phyloP scores from a whole-genome alignment of 2,797 vertebrate genomes.

The Chromis chromis region DNA sequence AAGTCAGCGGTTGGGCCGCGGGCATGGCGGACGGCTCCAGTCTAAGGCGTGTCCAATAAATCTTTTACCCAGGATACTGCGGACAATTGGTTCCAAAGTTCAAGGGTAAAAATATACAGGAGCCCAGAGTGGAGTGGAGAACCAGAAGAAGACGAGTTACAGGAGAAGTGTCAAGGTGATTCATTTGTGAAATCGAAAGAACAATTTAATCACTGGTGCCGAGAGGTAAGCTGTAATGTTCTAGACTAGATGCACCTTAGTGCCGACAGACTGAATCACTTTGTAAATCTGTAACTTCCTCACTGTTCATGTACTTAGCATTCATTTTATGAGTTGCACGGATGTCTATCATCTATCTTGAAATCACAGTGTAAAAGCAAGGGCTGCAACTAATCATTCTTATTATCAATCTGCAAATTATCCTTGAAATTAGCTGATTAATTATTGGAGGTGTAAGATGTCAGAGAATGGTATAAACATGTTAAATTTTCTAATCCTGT shows the following conservation, averaged over 20 bases:
- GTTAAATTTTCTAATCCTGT: neutral
- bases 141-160: conserved; percentile 44
- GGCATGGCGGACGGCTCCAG: conserved; percentile 44
- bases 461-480: neutral
- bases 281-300: conserved; percentile 18
- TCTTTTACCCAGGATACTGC: conserved; percentile 82
- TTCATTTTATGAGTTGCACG: neutral
- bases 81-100: conserved; percentile 86
- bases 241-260: neutral
- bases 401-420: neutral
- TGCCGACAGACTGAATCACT: neutral
- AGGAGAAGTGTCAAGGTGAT: conserved; percentile 56
- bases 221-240: conserved; percentile 72
- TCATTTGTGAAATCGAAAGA: conserved; percentile 39
- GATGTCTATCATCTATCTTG: neutral
- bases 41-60: conserved; percentile 83
- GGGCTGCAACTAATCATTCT: neutral
- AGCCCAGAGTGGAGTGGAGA: conserved; percentile 52
- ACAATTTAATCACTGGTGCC: conserved; percentile 38
- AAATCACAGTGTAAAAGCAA: neutral
- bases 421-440: neutral
- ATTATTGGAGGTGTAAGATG: neutral
- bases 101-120: conserved; percentile 78
- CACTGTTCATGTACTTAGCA: neutral
- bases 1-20: conserved; percentile 30